phyloP scores from a whole-genome alignment of 1,140 invertebrate genomes.

The Scylla paramamosain region DNA sequence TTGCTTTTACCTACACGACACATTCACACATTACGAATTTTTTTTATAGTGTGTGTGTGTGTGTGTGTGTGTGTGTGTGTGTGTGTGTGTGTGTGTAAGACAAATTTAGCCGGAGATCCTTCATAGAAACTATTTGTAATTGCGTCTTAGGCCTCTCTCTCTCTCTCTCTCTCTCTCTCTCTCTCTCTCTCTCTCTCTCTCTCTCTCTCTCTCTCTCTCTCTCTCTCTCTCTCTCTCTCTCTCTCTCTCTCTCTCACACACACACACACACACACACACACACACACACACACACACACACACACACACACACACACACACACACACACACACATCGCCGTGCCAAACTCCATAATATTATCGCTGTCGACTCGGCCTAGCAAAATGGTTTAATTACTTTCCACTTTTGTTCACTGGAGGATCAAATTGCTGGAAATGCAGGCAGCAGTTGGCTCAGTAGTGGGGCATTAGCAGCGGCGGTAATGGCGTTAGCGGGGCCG shows the following conservation, averaged over 20 bases:
- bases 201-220: neutral
- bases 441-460: slow-evolving; percentile 8
- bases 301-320: no score
- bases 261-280: neutral
- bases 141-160: neutral
- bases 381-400: slow-evolving; percentile 49
- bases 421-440: slow-evolving; percentile 49
- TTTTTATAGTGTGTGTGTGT: neutral
- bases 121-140: neutral
- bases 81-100: neutral
- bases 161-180: slow-evolving; percentile 43
- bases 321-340: no score
- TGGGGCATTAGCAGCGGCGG: neutral
- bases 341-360: neutral
- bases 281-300: no score
- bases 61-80: slow-evolving; percentile 15
- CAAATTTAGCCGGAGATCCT: no score
- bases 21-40: neutral
- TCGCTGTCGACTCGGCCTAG: neutral
- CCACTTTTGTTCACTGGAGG: slow-evolving; percentile 38
- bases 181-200: slow-evolving; percentile 43
- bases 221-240: slow-evolving; percentile 25
- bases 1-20: no score
- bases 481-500: neutral
- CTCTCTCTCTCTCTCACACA: neutral